Conservation (phyloP, 2,797 vertebrate genomes). For the Botia kubotai region DNA sequence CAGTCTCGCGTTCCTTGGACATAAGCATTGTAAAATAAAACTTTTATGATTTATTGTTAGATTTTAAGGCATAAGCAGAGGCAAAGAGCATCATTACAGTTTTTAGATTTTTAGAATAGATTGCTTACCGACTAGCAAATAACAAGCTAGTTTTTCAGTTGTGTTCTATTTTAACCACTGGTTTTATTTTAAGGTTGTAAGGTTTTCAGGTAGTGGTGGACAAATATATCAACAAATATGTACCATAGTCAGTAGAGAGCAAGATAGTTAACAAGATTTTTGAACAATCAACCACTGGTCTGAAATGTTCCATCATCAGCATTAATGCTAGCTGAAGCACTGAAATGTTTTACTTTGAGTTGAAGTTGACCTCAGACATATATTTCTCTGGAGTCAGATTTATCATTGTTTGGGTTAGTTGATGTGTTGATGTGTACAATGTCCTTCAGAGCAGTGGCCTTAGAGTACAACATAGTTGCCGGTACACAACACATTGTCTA, state of each 20-base stretch:
- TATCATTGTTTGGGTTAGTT: conserved; percentile 39
- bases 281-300: neutral
- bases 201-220: too few species aligned
- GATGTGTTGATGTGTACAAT: neutral
- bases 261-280: neutral
- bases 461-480: neutral
- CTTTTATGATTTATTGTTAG: neutral
- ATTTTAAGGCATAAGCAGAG: neutral
- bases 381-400: conserved; percentile 4
- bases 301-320: neutral
- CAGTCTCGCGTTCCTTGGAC: neutral
- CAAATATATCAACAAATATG: too few species aligned
- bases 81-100: neutral
- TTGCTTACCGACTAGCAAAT: neutral
- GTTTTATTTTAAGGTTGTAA: too few species aligned
- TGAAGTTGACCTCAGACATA: conserved; percentile 8
- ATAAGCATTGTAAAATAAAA: neutral
- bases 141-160: neutral
- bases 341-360: neutral
- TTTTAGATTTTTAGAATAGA: too few species aligned
- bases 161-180: neutral
- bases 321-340: neutral
- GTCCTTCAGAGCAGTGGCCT: conserved; percentile 12
- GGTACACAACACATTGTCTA: neutral
- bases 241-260: neutral